Evolutionary conservation across 2,888 invertebrate species (phyloP), one percentile per base, ranked within the genome.

Genomic region (Zygaena filipendulae): DNA sequence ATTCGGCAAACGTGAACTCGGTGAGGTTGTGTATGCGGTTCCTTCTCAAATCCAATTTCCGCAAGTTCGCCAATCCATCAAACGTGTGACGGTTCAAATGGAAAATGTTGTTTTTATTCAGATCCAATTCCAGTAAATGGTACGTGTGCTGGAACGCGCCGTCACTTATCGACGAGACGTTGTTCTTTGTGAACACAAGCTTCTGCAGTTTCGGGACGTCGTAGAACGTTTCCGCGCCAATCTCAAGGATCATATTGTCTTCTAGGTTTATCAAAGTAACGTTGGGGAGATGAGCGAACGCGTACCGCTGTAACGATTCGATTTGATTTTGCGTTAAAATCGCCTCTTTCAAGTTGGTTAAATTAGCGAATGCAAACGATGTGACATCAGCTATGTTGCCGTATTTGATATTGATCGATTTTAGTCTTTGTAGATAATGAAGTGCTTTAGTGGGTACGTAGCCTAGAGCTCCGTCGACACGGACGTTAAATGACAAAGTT

Each of bases 121-220:
- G 71, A 62, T 95, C 92, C 43, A 97, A 75, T 49, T 89, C 90
- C 28, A 89, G 82, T 28, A 96, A 79, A 47, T 89, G 86, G 29
- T 84, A 83, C 55, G 91, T 77, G 42, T 88, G 84, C 43, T 83
- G 82, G 51, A 91, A 94, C 11, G 96, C 90, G 37, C 90, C 90
- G 38, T 94, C 92, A 46, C 92, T 94, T 38, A 95, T 82, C 18
- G 86, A 83, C 36, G 90, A 88, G 42, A 97, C 84, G 55, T 90
- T 89, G 70, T 97, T 97, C 54, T 89, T 88, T 46, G 92, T 91
- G 27, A 97, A 81, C 39, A 86, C 86, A 21, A 97, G 83, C 38
- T 88, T 86, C 45, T 86, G 85, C 39, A 91, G 67, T 30, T 83
- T 82, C 0, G 91, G 91, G 30, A 92, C 59, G 54, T 89, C 86